Base-by-base conservation (phyloP, 2,888 invertebrate genomes). In the Rotaria sp. region DNA sequence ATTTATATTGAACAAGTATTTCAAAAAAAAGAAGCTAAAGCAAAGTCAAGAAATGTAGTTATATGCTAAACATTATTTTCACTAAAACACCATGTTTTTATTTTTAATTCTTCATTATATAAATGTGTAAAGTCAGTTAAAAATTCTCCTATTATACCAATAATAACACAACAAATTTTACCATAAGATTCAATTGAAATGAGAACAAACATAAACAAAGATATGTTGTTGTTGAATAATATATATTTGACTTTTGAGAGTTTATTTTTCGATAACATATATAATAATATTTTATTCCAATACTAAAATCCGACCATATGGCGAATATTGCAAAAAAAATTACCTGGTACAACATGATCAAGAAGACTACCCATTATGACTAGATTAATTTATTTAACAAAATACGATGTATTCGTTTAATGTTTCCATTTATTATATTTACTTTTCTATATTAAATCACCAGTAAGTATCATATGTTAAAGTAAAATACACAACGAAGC, bases 61-160 rank as follows among this genome's bases (percentile, higher is more conserved):
- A 84, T 84, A 38, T 84, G 84, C 41, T 84, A 55, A 84, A 26
- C 38, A 84, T 84, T 84, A 11, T 50, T 57, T 26, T 48, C 48
- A n/a, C 38, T 57, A 26, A 85, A 85, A 38, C 45, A 11, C 30
- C 67, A 55, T 41, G 13, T 30, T 30, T 50, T 38, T 52, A 5
- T n/a, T 52, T 55, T 38, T 86, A 89, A 88, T 15, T 89, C n/a
- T 11, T 50, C 52, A 38, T 84, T 10, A 41, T 57, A 35, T 1
- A 90, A 90, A 84, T 90, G 87, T 15, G 90, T 88, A 87, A 91
- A 90, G 10, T 89, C 91, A 1, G 91, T 91, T 26, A 88, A 88
- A n/a, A 90, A 88, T 88, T 91, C 91, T n/a, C 89, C 89, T 88
- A 88, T 57, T 67, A 91, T 89, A 35, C 91, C 91, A 84, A 90